phyloP scores from a whole-genome alignment of 1,140 invertebrate genomes.

The Maconellicoccus hirsutus region DNA sequence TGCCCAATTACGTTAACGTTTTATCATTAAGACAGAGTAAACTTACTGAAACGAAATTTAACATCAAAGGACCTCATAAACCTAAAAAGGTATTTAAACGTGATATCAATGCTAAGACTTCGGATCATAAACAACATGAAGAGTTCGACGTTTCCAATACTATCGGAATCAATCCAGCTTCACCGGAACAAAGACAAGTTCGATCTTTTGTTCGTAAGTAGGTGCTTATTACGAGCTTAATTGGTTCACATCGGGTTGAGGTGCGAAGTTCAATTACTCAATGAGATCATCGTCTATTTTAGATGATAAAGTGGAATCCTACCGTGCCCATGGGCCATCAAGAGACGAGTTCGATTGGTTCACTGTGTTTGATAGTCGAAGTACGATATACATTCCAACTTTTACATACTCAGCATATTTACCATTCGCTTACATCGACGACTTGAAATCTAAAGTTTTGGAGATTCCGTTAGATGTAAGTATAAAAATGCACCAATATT shows the following conservation, averaged over 20 bases:
- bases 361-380: neutral
- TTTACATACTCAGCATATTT: conserved; percentile 60
- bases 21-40: conserved; percentile 7
- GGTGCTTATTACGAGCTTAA: neutral
- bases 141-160: too few relatives aligned
- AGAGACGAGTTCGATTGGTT: neutral
- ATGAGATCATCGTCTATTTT: too few relatives aligned
- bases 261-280: too few relatives aligned
- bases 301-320: too few relatives aligned
- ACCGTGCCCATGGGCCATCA: too few relatives aligned
- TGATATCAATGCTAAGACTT: too few relatives aligned
- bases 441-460: conserved; percentile 52
- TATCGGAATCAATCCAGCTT: neutral
- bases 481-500: conserved; percentile 27
- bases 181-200: neutral
- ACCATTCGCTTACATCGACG: conserved; percentile 59
- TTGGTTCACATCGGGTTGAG: too few relatives aligned
- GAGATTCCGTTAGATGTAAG: conserved; percentile 59
- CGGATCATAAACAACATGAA: too few relatives aligned
- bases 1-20: neutral
- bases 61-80: neutral
- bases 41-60: neutral
- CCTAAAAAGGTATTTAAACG: too few relatives aligned
- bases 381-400: conserved; percentile 29
- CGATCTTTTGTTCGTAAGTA: neutral